Evolutionary conservation across 2,113 vertebrate species (phyloP).

Genomic region (Oriolus oriolus): DNA sequence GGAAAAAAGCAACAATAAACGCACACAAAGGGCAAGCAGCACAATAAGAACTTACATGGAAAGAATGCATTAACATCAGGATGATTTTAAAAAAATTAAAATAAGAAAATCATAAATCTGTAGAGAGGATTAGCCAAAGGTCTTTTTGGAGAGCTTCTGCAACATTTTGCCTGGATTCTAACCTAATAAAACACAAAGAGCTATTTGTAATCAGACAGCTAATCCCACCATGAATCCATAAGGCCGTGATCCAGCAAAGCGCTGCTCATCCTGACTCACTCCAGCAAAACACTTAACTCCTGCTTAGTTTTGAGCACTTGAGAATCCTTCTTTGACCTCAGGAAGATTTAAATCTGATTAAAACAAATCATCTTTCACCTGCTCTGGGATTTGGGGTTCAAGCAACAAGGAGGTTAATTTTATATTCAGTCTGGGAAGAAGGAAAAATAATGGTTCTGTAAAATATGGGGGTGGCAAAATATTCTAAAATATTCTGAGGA

Average conservation of each 20-base stretch:
- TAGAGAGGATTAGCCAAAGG: neutral
- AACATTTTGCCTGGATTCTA: neutral
- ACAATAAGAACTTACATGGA: neutral
- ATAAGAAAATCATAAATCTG: neutral
- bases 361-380: neutral
- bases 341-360: conserved; percentile 28
- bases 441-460: neutral
- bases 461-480: neutral
- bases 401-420: neutral
- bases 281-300: neutral
- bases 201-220: conserved; percentile 20
- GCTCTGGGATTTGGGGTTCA: neutral
- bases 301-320: neutral
- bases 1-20: neutral
- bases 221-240: neutral
- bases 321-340: conserved; percentile 21
- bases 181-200: neutral
- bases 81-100: neutral
- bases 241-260: neutral
- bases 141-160: neutral
- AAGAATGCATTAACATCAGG: neutral
- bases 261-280: neutral
- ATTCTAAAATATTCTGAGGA: neutral
- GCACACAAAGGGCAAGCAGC: neutral
- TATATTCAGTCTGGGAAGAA: neutral